These are phyloP conservation scores for Strigamia crassipes DNA, from an alignment of 2,888 invertebrate species.

Conservation along the genomic window DNA sequence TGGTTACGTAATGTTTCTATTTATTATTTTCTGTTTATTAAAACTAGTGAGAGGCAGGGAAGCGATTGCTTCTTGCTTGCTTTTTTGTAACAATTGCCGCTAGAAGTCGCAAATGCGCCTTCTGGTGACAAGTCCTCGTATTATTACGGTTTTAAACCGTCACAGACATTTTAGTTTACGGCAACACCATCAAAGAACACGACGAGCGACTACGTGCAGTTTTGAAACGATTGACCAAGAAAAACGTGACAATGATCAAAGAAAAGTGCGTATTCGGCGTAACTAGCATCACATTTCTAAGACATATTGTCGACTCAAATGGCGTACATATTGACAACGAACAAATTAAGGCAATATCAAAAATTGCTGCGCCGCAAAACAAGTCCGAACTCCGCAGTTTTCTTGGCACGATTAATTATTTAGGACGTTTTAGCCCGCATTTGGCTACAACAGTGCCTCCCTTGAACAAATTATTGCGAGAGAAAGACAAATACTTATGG, in stretches of 20 bases:
- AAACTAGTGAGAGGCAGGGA: no score
- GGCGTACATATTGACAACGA: constrained; percentile 45
- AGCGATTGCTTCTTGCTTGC: no score
- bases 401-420: not conserved
- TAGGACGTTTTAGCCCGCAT: not conserved
- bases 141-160: no score
- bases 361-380: constrained; percentile 41
- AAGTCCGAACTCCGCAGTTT: constrained; percentile 28
- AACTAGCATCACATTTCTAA: constrained; percentile 5
- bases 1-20: no score
- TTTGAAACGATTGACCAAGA: not conserved
- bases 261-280: constrained; percentile 25
- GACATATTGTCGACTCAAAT: constrained; percentile 29
- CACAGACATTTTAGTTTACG: not conserved
- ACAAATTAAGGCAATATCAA: not conserved
- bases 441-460: not conserved
- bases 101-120: no score
- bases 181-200: not conserved
- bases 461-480: constrained; percentile 51
- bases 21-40: no score
- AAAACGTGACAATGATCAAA: not conserved
- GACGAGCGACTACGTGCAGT: not conserved
- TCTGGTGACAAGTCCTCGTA: no score
- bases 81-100: no score
- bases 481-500: constrained; percentile 51